phyloP scores from a whole-genome alignment of 2,888 invertebrate species.

The Scaptomyza flava region DNA sequence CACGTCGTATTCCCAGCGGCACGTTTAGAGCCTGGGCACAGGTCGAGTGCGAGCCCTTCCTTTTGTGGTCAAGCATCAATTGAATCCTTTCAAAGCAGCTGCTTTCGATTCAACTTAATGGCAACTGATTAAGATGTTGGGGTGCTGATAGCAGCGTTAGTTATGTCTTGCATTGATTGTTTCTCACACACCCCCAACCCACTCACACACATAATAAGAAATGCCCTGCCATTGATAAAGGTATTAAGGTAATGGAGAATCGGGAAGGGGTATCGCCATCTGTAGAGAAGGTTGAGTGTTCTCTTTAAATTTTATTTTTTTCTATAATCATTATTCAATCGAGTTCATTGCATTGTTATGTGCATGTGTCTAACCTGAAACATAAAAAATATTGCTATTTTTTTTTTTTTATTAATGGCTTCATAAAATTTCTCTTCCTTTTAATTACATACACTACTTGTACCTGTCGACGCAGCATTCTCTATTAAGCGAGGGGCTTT shows the following conservation, averaged over 20 bases:
- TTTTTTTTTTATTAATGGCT: no score
- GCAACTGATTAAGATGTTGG: constrained; percentile 76
- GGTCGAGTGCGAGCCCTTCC: constrained; percentile 22
- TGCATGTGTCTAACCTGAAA: background rate
- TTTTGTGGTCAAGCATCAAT: constrained; percentile 72
- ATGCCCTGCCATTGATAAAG: constrained; percentile 35
- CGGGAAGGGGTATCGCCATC: background rate
- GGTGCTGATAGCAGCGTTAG: constrained; percentile 63
- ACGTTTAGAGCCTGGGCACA: constrained; percentile 51
- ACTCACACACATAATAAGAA: constrained; percentile 7
- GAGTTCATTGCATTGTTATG: background rate
- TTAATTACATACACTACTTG: constrained; percentile 49
- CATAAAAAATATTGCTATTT: background rate
- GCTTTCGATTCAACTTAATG: constrained; percentile 56
- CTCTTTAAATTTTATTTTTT: background rate
- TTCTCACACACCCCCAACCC: constrained; percentile 32
- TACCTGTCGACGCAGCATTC: constrained; percentile 15
- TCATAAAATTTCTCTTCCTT: constrained; percentile 15
- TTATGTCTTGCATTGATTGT: constrained; percentile 75
- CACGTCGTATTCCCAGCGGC: constrained; percentile 72
- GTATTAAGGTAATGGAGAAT: constrained; percentile 32
- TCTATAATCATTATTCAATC: background rate
- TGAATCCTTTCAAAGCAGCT: constrained; percentile 61
- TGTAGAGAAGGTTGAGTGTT: background rate
- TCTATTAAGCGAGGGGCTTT: constrained; percentile 19